Base-by-base conservation (phyloP, 2,113 vertebrate genomes). In the Caranx melampygus region DNA sequence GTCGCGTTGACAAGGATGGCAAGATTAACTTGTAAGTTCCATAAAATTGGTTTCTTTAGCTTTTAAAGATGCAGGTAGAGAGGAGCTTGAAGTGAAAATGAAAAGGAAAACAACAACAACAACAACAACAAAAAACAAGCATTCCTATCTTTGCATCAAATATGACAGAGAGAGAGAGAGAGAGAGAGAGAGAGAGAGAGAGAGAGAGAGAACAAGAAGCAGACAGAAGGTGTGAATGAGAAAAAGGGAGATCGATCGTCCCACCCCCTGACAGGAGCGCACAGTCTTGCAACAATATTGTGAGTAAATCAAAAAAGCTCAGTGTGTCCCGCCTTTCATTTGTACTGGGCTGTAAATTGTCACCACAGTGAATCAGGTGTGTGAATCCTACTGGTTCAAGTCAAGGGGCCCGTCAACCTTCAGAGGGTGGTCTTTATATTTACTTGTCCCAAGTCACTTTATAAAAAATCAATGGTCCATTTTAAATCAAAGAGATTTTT, bases 161-260 rank as follows among this genome's bases (percentile, higher is more conserved):
- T 26, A 20, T 21, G 67, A 67, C 2, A 9, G 21, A 44, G 13
- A 26, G 67, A 54, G 70, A 42, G 18, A 13, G 34, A 15, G 47
- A 21, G 5, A 54, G 59, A 55, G 37, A 42, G 14, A 42, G 40
- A 10, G 7, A 42, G 40, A 42, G 47, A 21, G 5, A 54, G 59
- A 55, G 37, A 42, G 14, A 42, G 40, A 10, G 7, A 42, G 40
- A 37, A 37, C 26, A 26, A 59, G 58, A 73, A 47, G 45, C 61
- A 73, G 66, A 69, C 26, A 40, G 75, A 82, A 72, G 72, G 72
- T 58, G 78, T 75, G 81, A 59, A 40, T 79, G 79, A 81, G 81
- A 83, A 73, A 58, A 54, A 69, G 59, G 26, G 76, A 79, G 87
- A 89, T 81, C 81, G 87, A 90, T 92, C 80, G 74, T 42, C 66